A percentile compares a stretch with the other conserved stretches of the same genome.
Evolutionary conservation across 2,797 vertebrate species (phyloP).

Genomic region (Garrulus glandarius): DNA sequence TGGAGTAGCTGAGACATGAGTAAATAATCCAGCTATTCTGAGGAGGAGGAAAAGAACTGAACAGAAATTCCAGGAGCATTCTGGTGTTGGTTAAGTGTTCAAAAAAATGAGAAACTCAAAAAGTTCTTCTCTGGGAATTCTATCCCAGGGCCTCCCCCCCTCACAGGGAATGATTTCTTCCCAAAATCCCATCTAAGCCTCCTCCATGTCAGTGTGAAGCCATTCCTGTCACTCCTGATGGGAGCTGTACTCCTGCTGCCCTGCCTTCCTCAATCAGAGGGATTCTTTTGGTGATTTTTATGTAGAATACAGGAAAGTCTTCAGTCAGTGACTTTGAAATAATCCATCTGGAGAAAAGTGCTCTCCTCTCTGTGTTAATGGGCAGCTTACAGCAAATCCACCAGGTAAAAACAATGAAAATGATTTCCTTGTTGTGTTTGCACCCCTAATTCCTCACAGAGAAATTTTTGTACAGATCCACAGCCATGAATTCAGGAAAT

Average conservation of each 20-base stretch:
- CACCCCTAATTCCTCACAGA: not conserved
- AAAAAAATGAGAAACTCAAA: not conserved
- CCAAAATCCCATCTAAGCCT: too few species aligned
- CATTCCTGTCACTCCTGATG: not conserved
- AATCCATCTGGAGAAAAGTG: not conserved
- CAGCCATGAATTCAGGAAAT: not conserved
- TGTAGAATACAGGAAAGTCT: not conserved
- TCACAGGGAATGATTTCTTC: not conserved
- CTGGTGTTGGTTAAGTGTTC: not conserved
- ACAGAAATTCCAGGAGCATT: not conserved
- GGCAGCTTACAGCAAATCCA: not conserved
- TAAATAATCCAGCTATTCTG: not conserved
- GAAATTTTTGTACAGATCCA: not conserved
- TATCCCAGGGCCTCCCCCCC: not conserved
- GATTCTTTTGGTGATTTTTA: not conserved
- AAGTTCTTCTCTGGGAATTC: not conserved
- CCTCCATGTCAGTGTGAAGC: not conserved
- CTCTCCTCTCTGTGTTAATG: not conserved
- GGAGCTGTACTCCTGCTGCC: too few species aligned
- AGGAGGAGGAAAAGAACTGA: not conserved
- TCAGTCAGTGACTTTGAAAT: not conserved
- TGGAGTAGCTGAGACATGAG: not conserved
- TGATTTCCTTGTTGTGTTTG: not conserved
- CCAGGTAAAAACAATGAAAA: not conserved
- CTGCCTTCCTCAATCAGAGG: not conserved